These are phyloP conservation scores for Bufo bufo DNA, from an alignment of 2,113 vertebrate genomes.

Conservation along the genomic window DNA sequence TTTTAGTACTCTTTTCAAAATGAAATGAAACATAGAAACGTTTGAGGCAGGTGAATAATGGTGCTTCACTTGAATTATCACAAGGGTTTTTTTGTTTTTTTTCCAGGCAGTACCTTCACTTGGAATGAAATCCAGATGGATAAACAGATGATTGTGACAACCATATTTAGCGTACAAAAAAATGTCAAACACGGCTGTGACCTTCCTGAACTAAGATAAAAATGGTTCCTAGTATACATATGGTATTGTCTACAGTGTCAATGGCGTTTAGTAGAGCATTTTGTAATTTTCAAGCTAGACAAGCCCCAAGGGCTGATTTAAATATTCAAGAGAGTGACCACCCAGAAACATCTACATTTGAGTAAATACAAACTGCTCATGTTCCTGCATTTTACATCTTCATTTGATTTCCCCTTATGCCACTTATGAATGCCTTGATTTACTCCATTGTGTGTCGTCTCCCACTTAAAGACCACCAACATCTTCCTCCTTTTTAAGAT, in stretches of 20 bases:
- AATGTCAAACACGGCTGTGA: constrained; percentile 10
- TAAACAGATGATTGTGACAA: constrained; percentile 44
- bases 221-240: neutral
- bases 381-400: neutral
- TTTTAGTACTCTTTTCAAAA: constrained; percentile 38
- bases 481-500: neutral
- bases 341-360: neutral
- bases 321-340: neutral
- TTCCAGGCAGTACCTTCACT: constrained; percentile 3
- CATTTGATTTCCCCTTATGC: neutral
- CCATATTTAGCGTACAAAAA: neutral
- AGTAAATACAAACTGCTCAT: neutral
- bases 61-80: constrained; percentile 45
- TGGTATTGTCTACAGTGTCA: constrained; percentile 7
- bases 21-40: constrained; percentile 33
- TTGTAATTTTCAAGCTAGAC: neutral
- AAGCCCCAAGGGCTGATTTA: neutral
- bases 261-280: neutral
- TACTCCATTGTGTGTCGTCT: neutral
- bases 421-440: neutral
- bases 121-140: constrained; percentile 29
- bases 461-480: neutral
- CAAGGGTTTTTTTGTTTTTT: neutral
- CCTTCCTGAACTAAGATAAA: constrained; percentile 18
- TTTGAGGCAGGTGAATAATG: constrained; percentile 41